These are phyloP conservation scores for Porites rus DNA, from an alignment of 92 coral and sea anemone genomes.

Conservation along the genomic window DNA sequence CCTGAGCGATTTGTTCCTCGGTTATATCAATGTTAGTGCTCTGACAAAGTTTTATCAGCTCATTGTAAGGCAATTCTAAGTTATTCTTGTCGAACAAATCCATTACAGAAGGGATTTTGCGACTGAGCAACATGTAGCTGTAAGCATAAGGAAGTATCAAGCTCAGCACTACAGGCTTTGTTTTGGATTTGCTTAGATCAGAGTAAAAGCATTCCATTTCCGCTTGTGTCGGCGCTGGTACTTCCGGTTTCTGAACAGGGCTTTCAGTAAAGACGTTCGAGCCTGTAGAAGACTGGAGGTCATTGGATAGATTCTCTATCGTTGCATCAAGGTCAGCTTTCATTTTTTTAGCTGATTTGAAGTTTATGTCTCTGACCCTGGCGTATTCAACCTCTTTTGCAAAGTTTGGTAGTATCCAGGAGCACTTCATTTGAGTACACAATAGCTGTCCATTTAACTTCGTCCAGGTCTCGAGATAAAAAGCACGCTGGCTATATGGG, in stretches of 20 bases:
- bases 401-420: conserved; percentile 38
- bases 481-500: conserved; percentile 33
- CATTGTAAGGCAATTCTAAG: conserved; percentile 51
- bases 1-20: conserved; percentile 48
- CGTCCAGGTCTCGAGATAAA: conserved; percentile 58
- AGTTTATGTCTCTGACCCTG: not conserved
- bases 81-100: conserved; percentile 45
- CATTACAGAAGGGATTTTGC: conserved; percentile 34
- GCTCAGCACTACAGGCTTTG: conserved; percentile 77
- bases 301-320: conserved; percentile 37
- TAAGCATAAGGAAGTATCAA: conserved; percentile 57
- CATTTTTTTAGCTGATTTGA: conserved; percentile 50
- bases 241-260: no score
- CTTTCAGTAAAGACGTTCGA: no score
- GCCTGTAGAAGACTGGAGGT: conserved; percentile 9
- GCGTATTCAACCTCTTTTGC: conserved; percentile 50
- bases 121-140: conserved; percentile 58
- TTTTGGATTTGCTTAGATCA: conserved; percentile 53
- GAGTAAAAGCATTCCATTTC: not conserved
- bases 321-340: conserved; percentile 48
- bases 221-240: no score
- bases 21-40: conserved; percentile 45
- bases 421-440: conserved; percentile 47
- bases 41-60: conserved; percentile 42
- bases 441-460: conserved; percentile 46